phyloP scores from a whole-genome alignment of 1,140 invertebrate species.

The Lucilia cuprina region DNA sequence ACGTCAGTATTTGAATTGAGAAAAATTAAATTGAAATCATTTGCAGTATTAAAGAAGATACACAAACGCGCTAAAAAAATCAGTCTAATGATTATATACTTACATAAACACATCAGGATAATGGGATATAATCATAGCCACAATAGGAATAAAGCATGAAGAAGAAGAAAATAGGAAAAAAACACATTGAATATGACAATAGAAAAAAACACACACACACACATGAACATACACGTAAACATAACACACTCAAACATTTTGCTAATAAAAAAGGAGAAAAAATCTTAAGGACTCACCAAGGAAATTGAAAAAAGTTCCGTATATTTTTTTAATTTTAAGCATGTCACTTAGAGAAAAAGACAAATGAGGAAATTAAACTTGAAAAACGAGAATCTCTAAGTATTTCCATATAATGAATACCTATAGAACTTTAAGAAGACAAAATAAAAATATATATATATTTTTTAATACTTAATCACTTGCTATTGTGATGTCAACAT shows the following conservation, averaged over 20 bases:
- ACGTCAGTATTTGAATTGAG: neutral
- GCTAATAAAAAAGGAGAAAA: neutral
- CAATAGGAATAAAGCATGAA: neutral
- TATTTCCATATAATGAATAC: no score
- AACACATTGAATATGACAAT: neutral
- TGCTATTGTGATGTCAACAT: neutral
- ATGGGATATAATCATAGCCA: neutral
- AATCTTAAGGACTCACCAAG: neutral
- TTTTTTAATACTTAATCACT: neutral
- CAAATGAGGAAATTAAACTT: neutral
- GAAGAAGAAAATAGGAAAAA: neutral
- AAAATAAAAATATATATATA: neutral
- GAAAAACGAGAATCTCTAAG: neutral
- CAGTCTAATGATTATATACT: neutral
- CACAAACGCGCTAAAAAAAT: neutral
- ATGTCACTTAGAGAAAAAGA: neutral
- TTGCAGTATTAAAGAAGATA: neutral
- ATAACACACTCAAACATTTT: neutral
- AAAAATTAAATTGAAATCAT: neutral
- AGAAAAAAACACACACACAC: neutral
- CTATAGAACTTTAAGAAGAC: no score
- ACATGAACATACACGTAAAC: neutral
- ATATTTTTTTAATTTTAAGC: neutral
- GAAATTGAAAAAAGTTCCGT: neutral
- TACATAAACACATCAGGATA: neutral